Percentiles rank a stretch among this genome's conserved stretches.
Evolutionary conservation across 2,888 invertebrate species (phyloP).

Genomic region (Euplexia lucipara): DNA sequence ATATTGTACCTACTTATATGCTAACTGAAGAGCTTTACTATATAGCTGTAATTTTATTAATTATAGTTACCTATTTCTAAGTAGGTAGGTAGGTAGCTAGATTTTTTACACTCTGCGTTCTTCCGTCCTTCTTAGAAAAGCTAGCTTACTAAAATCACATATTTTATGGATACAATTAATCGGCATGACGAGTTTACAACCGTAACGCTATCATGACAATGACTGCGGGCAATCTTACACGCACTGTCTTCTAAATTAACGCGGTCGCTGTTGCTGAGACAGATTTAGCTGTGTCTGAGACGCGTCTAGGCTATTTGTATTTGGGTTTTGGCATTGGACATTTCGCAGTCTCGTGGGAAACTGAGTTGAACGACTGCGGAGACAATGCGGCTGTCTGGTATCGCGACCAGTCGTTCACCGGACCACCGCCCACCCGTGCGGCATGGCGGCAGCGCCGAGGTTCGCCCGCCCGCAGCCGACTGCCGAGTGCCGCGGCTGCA

Average conservation of each 20-base stretch:
- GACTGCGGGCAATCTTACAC: slow-evolving; percentile 70
- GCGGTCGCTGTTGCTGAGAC: slow-evolving; percentile 80
- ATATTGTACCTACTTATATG: too few relatives aligned
- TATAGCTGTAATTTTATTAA: too few relatives aligned
- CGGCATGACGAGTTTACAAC: slow-evolving; percentile 67
- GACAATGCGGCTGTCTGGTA: slow-evolving; percentile 87
- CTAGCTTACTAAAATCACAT: slow-evolving; percentile 47
- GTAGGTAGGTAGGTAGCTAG: neutral
- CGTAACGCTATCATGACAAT: slow-evolving; percentile 73
- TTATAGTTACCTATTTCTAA: too few relatives aligned
- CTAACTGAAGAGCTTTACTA: slow-evolving; percentile 10
- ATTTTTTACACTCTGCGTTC: slow-evolving; percentile 17
- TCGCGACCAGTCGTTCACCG: slow-evolving; percentile 82
- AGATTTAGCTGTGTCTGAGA: slow-evolving; percentile 88
- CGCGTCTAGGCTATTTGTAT: slow-evolving; percentile 90
- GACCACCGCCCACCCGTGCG: slow-evolving; percentile 79
- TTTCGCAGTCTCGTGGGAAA: slow-evolving; percentile 89
- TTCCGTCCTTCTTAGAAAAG: slow-evolving; percentile 25
- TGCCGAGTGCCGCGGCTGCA: slow-evolving; percentile 51
- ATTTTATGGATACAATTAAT: slow-evolving; percentile 64
- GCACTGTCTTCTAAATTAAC: slow-evolving; percentile 76
- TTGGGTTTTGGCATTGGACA: slow-evolving; percentile 89
- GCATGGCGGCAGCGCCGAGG: slow-evolving; percentile 45
- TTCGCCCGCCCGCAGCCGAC: slow-evolving; percentile 11
- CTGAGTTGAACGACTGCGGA: slow-evolving; percentile 90